Base-by-base conservation (phyloP, 2,888 invertebrate species). In the Eupelmus urozonus region DNA sequence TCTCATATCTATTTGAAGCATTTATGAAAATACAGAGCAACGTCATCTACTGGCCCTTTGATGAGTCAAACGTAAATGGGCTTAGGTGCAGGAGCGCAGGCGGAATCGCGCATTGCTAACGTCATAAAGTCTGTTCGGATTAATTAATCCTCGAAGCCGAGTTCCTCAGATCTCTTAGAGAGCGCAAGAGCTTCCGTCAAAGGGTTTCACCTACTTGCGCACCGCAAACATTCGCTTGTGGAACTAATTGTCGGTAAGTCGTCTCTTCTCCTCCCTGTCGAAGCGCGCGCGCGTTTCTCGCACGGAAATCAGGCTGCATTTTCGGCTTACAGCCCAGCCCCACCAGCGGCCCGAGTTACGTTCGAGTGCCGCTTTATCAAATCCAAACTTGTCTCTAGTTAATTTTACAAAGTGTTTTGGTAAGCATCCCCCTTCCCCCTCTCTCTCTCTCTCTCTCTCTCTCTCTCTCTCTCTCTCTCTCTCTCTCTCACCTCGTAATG, bases 191-290 rank as follows among this genome's bases (percentile, higher is more conserved):
- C 53, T 7, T 42, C n/a, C 49, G 57, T 59, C 59, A 66, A 62
- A 66, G 45, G 60, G 34, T 18, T 75, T 67, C 67, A 29, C 34
- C 40, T 53, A 67, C 67, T 75, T 67, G 67, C 67, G 27, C 65
- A 53, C 53, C 20, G 55, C 75, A 73, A 73, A 73, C 65, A 65
- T 65, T 57, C 55, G 29, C 73, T 51, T 40, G 55, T 27, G 65
- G n/a, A 55, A 65, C 73, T 73, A 73, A 73, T 72, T 73, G 73
- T 65, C 49, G 60, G 20, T 53, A 60, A 66, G 71, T 23, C 57
- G 60, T 60, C 65, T 78, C n/a, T n/a, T n/a, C n/a, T n/a, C n/a
- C n/a, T n/a, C 72, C 63, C n/a, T n/a, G n/a, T n/a, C n/a, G n/a
- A n/a, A n/a, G n/a, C n/a, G n/a, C n/a, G n/a, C n/a, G 42, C 62